Base-by-base conservation (phyloP, 2,797 vertebrate species). In the Myripristis jacobus region DNA sequence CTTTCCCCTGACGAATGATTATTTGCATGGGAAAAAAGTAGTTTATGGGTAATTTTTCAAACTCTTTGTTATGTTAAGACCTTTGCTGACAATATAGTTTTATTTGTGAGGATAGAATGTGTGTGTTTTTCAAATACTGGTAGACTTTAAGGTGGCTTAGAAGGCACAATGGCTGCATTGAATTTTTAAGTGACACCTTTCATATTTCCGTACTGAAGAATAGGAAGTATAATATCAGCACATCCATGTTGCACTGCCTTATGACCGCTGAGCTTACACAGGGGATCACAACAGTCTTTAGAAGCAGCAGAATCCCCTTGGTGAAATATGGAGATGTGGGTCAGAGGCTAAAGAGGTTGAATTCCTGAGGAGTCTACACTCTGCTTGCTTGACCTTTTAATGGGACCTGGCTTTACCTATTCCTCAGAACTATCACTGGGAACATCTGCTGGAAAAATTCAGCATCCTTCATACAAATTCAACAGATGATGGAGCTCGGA, bases 381-480 rank as follows among this genome's bases (percentile, higher is more conserved):
- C 55, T 83, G 80, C 83, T 91, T 87, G 73, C 70, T 53, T 81
- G 85, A 88, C 85, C 84, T 75, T 76, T 85, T 83, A 83, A 80
- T 56, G 61, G 68, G 70, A 85, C 75, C 62, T 75, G 69, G 46
- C 72, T 64, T 73, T 78, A 72, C 64, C 57, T 86, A 86, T 75
- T 72, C 84, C 47, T 81, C 77, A 79, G 55, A 86, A 72, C 79
- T 75, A 75, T 83, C 83, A 80, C 82, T 74, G 52, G 59, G 80
- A 89, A 84, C 80, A 87, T 91, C 85, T 87, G 85, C 67, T 80
- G 73, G 74, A 85, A 83, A 85, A 81, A 85, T 81, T 71, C 73
- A 75, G 71, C 82, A 50, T 77, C 75, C 57, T 57, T 80, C 58
- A 75, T 75, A 74, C 62, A 85, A 83, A 88, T 90, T 86, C 78